Base-by-base conservation (phyloP, 2,797 vertebrate species). In the Loriculus beryllinus region DNA sequence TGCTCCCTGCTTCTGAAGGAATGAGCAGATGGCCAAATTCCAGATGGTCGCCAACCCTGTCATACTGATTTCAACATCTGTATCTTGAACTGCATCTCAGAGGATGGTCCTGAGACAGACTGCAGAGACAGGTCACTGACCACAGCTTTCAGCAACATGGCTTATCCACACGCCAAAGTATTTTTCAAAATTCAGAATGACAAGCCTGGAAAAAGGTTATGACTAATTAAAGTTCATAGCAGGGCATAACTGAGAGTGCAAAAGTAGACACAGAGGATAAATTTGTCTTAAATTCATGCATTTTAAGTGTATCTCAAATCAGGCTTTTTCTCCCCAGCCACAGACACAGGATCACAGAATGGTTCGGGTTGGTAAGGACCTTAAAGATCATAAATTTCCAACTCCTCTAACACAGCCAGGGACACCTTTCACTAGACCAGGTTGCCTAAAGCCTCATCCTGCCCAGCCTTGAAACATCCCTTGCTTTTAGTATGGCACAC, bases 11-110 rank as follows among this genome's bases (percentile, higher is more conserved):
- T 81, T 57, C 88, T 69, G 65, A 28, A 52, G 51, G 63, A 90
- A 59, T 71, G 77, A 94, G 86, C 96, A 95, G 92, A 94, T 88
- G 93, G 88, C 18, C 59, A 3, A 12, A 74, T 52, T 93, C 93
- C 91, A 95, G 88, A 95, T 92, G 92, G 91, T 35, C 0, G 12
- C 59, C 88, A 84, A 79, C 83, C 90, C 89, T 18, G 0, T 77
- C 78, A 79, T 88, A 92, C 81, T 63, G 4, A 83, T 19, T 80
- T 47, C 81, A 92, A 79, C 91, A 95, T 95, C 92, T 86, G 84
- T 7, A 93, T 43, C 88, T 86, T 43, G 63, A 72, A 19, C 31
- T 40, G 2, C 37, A 43, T 84, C 83, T 82, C 82, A 40, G 75
- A 93, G 78, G 75, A 88, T 1, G 33, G 84, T 77, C 84, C 88